Evolutionary conservation across 2,888 invertebrate genomes (phyloP).

Genomic region (Drosophila putrida): DNA sequence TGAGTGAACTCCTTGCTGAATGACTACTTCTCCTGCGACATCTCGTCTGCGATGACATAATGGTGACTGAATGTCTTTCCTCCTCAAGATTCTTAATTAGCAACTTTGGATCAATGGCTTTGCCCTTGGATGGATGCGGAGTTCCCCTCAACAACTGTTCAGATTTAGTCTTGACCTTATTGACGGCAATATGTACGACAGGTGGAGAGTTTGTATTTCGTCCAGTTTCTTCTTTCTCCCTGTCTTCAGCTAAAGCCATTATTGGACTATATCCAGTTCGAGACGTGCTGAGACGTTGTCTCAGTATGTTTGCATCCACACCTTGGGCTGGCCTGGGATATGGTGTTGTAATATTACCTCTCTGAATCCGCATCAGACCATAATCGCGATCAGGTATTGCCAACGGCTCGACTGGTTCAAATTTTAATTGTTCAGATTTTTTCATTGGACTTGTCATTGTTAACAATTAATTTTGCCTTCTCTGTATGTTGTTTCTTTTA

Average conservation of each 20-base stretch:
- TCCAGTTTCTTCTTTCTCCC: background rate
- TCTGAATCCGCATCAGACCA: conserved; percentile 18
- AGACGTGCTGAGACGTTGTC: conserved; percentile 19
- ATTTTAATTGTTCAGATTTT: background rate
- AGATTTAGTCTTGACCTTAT: background rate
- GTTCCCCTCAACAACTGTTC: conserved; percentile 3
- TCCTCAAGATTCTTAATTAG: background rate
- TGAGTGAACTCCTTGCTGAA: background rate
- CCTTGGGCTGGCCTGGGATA: background rate
- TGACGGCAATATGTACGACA: conserved; percentile 1
- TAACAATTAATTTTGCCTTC: background rate
- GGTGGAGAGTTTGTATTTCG: background rate
- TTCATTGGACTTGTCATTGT: background rate
- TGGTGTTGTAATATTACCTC: conserved; percentile 18
- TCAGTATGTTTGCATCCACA: background rate
- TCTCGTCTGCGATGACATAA: background rate
- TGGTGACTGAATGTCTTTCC: background rate
- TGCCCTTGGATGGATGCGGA: conserved; percentile 5
- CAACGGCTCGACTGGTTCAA: background rate
- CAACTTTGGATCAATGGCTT: conserved; percentile 6
- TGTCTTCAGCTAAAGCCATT: background rate
- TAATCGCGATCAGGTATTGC: conserved; percentile 18
- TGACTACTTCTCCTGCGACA: rapidly evolving
- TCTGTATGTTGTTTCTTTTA: too few relatives aligned
- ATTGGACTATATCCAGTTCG: background rate